Evolutionary conservation across 2,888 invertebrate genomes (phyloP).

Genomic region (Priapulus caudatus): DNA sequence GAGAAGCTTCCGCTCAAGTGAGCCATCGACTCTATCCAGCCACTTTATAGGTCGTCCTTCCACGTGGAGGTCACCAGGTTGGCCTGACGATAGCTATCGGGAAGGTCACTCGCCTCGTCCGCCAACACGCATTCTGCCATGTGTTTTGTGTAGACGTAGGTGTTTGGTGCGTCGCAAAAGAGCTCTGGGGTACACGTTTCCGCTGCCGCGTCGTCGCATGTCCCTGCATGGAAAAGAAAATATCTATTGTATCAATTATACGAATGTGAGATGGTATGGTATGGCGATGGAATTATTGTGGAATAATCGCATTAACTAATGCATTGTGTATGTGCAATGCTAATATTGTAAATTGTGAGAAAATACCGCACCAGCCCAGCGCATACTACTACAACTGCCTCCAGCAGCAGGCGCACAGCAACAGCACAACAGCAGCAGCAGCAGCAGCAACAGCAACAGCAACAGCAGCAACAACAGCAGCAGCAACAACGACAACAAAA

Average conservation of each 20-base stretch:
- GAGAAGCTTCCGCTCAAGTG: background rate
- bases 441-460: too few species aligned
- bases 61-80: conserved; percentile 69
- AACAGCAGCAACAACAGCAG: too few species aligned
- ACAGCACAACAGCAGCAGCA: too few species aligned
- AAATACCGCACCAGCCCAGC: too few species aligned
- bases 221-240: conserved; percentile 31
- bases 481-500: too few species aligned
- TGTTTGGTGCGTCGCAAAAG: conserved; percentile 65
- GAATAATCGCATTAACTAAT: conserved; percentile 1
- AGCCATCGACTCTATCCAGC: background rate
- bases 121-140: conserved; percentile 66
- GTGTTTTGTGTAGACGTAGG: conserved; percentile 80
- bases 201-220: conserved; percentile 44
- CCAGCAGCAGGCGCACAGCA: too few species aligned
- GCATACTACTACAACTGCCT: too few species aligned
- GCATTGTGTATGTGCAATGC: too few species aligned
- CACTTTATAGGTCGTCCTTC: conserved; percentile 31
- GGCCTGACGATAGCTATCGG: conserved; percentile 68
- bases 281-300: background rate
- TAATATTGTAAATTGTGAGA: too few species aligned
- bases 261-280: background rate
- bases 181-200: conserved; percentile 40
- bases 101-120: conserved; percentile 60
- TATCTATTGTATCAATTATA: background rate